Conservation (phyloP, 2,797 vertebrate genomes). For the Gymnoscopelus microlampas region DNA sequence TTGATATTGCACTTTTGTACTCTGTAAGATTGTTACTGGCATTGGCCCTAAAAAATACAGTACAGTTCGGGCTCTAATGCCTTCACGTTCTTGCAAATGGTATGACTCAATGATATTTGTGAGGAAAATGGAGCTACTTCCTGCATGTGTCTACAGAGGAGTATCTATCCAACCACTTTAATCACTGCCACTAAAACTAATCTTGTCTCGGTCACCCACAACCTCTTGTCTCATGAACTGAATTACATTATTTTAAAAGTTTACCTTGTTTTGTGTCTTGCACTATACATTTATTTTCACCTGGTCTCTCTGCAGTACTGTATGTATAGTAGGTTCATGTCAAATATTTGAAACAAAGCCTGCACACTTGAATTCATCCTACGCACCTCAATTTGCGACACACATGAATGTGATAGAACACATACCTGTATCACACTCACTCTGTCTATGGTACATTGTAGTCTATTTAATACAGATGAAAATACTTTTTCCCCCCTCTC, state of each 20-base stretch:
- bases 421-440: no score
- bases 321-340: background rate
- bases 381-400: no score
- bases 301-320: background rate
- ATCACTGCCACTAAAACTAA: background rate
- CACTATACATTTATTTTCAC: background rate
- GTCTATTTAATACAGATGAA: background rate
- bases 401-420: no score
- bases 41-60: no score
- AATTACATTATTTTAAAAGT: no score
- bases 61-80: background rate
- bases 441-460: no score
- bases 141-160: background rate
- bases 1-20: no score
- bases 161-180: conserved; percentile 25
- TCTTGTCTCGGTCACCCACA: background rate
- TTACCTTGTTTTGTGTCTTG: background rate
- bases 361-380: no score
- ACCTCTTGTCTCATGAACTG: background rate
- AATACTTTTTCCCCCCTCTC: background rate
- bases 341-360: no score
- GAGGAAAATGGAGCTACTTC: background rate
- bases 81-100: background rate
- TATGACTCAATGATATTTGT: background rate
- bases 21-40: no score